Base-by-base conservation (phyloP, 2,797 vertebrate genomes). In the Ciconia nigra region DNA sequence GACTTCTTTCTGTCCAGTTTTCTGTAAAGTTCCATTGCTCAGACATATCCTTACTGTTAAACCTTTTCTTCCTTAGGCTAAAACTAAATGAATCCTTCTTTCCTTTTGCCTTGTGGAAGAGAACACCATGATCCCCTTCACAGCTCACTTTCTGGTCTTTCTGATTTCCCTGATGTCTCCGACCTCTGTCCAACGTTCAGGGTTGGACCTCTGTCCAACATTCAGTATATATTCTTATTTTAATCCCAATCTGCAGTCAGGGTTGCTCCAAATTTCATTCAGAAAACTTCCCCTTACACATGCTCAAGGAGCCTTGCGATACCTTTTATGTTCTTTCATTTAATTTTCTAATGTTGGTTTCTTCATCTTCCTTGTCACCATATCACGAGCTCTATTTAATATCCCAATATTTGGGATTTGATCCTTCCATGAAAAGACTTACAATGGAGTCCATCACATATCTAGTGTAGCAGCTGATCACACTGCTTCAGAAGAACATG, bases 281-380 rank as follows among this genome's bases (percentile, higher is more conserved):
- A 63, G 55, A 88, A 91, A 83, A 51, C 6, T 74, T 81, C 17
- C 13, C 29, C 25, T 87, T 79, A 29, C 11, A 54, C 9, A 15
- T 0, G 0, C 7, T 39, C 17, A 44, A 52, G 42, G 2, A 79
- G 1, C 10, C 35, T 70, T 84, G 47, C 2, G 1, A 74, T 39
- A 71, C 11, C 10, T 11, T 37, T 73, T 22, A n/a, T 0, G 0
- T 39, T 46, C 51, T 82, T 80, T 86, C 17, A 78, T 59, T 77
- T 67, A 44, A 47, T 59, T 71, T 86, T 73, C 6, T 51, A 14
- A 17, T 24, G 13, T 11, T 44, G 29, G 63, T 58, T 84, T 74
- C 25, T 79, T 83, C 10, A 66, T 73, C 20, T 85, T 89, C 37
- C 13, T 77, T 63, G 22, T 28, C 41, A 74, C 37, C 1, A 1